A percentile compares a stretch with the other conserved stretches of the same genome.
Conservation (phyloP, 2,113 vertebrate genomes). For the Dipodomys stephensi region DNA sequence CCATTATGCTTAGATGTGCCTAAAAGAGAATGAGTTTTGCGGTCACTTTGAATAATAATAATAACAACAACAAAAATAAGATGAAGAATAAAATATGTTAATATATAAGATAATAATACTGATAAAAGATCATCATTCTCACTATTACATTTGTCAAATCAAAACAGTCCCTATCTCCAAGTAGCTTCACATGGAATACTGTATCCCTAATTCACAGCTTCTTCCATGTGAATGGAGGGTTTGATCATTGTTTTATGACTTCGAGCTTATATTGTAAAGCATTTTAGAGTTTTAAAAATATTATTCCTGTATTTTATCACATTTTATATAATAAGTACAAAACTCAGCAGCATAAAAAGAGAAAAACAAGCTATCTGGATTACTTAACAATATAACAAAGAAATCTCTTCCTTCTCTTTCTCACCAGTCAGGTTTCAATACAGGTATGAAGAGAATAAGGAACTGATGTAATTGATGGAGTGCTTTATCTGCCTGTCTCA, state of each 20-base stretch:
- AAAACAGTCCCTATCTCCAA: not conserved
- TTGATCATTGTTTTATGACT: not conserved
- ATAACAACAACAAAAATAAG: too few relatives aligned
- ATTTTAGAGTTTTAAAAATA: conserved; percentile 22
- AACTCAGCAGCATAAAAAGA: not conserved
- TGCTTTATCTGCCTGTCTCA: conserved; percentile 74
- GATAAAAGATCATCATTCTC: too few relatives aligned
- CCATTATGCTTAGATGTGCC: not conserved
- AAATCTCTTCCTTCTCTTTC: not conserved
- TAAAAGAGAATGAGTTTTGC: not conserved
- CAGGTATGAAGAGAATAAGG: conserved; percentile 57
- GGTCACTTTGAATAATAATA: not conserved
- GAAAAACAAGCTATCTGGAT: conserved; percentile 17
- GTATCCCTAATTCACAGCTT: not conserved
- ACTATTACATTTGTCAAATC: not conserved
- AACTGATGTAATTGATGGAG: conserved; percentile 67
- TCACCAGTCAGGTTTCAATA: conserved; percentile 55
- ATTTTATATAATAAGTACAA: not conserved
- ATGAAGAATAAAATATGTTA: too few relatives aligned
- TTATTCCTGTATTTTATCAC: not conserved
- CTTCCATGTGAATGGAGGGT: not conserved
- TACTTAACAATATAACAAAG: not conserved
- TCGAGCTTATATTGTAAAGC: conserved; percentile 3
- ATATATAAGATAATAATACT: too few relatives aligned
- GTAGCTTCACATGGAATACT: not conserved